Percentiles rank a stretch among this genome's conserved stretches.
phyloP scores from a whole-genome alignment of 2,113 vertebrate species.

The Centropus unirufus region DNA sequence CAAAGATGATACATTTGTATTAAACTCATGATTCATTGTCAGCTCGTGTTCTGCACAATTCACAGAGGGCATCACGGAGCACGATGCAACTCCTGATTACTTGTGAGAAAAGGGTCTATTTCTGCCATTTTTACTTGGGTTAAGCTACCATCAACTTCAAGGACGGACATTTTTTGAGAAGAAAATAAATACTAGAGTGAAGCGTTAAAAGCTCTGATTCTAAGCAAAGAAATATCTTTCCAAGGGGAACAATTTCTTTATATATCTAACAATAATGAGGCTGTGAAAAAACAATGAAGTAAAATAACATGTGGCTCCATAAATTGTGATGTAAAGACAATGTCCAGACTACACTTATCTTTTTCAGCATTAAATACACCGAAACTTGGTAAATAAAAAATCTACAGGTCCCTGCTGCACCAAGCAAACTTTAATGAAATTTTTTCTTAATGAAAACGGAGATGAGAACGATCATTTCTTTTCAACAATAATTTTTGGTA shows the following conservation, averaged over 20 bases:
- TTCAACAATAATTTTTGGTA: slow-evolving; percentile 47
- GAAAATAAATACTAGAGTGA: not conserved
- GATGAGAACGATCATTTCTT: not conserved
- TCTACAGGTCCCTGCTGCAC: not conserved
- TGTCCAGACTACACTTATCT: not conserved
- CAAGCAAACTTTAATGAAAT: slow-evolving; percentile 11
- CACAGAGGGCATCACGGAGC: not conserved
- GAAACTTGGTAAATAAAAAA: not conserved
- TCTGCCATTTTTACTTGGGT: not conserved
- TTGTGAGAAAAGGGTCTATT: not conserved
- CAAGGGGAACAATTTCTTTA: not conserved
- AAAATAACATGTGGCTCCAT: not conserved
- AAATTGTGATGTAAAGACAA: not conserved
- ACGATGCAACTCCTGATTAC: not conserved
- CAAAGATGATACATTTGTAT: slow-evolving; percentile 48
- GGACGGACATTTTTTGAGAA: not conserved
- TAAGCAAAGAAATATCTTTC: not conserved
- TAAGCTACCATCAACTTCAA: slow-evolving; percentile 25
- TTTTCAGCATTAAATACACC: not conserved
- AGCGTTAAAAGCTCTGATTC: not conserved
- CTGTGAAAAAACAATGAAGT: not conserved
- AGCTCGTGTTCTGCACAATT: not conserved
- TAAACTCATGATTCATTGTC: slow-evolving; percentile 53
- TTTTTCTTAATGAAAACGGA: not conserved
- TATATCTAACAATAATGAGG: not conserved